Conservation (phyloP, 2,888 invertebrate species). For the Acleris cristana region DNA sequence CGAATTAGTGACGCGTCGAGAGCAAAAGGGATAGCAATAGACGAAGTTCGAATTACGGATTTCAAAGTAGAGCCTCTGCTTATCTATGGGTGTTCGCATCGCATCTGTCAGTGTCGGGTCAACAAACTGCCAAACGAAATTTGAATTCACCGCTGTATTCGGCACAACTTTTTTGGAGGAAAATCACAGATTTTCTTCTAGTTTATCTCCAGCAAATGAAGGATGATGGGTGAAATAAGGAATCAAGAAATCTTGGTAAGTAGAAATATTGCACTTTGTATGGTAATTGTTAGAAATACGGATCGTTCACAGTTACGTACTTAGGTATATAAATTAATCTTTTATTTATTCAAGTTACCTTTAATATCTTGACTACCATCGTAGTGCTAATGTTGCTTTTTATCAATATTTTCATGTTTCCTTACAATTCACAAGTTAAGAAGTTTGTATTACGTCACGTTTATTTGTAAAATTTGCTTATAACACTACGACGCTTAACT, state of each 20-base stretch:
- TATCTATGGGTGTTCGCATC: not conserved
- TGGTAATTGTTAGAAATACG: not conserved
- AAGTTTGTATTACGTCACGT: too few species aligned
- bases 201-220: conserved; percentile 40
- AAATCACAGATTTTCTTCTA: conserved; percentile 33
- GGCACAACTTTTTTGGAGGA: conserved; percentile 12
- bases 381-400: too few species aligned
- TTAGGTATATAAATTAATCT: not conserved
- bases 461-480: too few species aligned
- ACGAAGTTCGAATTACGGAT: too few species aligned
- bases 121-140: conserved; percentile 37
- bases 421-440: too few species aligned
- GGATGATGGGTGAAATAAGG: conserved; percentile 49
- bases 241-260: conserved; percentile 36
- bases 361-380: too few species aligned
- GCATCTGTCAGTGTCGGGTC: conserved; percentile 25
- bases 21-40: too few species aligned
- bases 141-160: conserved; percentile 43
- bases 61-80: too few species aligned
- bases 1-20: too few species aligned
- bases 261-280: conserved; percentile 26
- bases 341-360: not conserved
- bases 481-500: too few species aligned
- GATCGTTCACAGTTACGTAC: not conserved
- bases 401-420: too few species aligned